Conservation (phyloP, 2,888 invertebrate genomes). For the Pseudococcus longispinus region DNA sequence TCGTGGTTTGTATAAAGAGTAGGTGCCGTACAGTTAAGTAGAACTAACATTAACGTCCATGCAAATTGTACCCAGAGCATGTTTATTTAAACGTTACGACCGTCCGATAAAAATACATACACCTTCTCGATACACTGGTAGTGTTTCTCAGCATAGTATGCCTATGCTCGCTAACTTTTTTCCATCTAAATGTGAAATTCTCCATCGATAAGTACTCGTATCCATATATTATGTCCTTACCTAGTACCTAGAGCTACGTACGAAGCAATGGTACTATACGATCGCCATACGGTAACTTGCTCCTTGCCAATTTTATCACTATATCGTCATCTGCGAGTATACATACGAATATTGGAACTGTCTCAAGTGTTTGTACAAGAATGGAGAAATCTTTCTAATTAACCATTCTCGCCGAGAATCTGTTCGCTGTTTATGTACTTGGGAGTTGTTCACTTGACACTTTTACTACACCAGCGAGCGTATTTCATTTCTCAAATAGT, state of each 20-base stretch:
- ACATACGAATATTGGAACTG: background rate
- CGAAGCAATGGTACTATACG: background rate
- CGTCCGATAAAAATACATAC: slow-evolving; percentile 20
- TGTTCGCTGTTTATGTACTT: background rate
- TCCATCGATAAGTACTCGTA: background rate
- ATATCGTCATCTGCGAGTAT: background rate
- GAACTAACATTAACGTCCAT: slow-evolving; percentile 23
- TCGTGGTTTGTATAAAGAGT: slow-evolving; percentile 23
- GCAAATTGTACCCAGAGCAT: slow-evolving; percentile 25
- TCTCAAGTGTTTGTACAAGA: background rate
- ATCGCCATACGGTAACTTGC: background rate
- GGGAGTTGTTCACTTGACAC: background rate
- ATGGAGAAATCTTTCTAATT: slow-evolving; percentile 15
- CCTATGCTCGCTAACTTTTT: background rate
- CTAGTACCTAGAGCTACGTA: too few relatives aligned
- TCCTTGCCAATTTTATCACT: background rate
- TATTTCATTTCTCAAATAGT: slow-evolving; percentile 1
- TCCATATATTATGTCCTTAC: background rate
- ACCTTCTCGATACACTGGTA: background rate
- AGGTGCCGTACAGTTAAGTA: slow-evolving; percentile 23
- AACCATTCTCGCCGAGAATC: background rate
- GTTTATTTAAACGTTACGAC: slow-evolving; percentile 25
- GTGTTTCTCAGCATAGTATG: slow-evolving; percentile 22
- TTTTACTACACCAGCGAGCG: background rate
- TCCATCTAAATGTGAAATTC: background rate